Percentiles rank a stretch among this genome's conserved stretches.
phyloP scores from a whole-genome alignment of 2,888 invertebrate genomes.

The Acrocera orbiculus region DNA sequence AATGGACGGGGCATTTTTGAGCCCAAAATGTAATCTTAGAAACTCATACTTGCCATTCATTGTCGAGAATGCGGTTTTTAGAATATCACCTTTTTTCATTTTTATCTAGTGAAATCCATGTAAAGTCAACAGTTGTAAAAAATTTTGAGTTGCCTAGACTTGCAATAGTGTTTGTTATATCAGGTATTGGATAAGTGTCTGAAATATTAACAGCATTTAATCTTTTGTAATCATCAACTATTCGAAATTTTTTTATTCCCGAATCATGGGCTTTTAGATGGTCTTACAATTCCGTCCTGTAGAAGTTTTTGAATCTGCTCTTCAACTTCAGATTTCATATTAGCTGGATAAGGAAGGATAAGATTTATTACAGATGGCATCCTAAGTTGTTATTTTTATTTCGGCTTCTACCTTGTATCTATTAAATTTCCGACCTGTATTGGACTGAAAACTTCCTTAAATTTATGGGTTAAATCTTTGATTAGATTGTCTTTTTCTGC shows the following conservation, averaged over 20 bases:
- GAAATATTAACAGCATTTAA: conserved; percentile 12
- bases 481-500: neutral
- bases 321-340: conserved; percentile 20
- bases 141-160: conserved; percentile 13
- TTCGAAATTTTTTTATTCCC: conserved; percentile 12
- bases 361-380: conserved; percentile 19
- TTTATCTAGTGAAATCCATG: too few relatives aligned
- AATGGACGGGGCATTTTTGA: conserved; percentile 7
- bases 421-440: conserved; percentile 4
- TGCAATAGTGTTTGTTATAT: conserved; percentile 10
- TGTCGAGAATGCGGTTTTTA: conserved; percentile 13
- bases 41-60: conserved; percentile 8
- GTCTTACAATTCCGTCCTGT: conserved; percentile 17
- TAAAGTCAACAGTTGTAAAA: conserved; percentile 14
- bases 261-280: conserved; percentile 15
- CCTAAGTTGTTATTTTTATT: conserved; percentile 17
- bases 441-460: conserved; percentile 6
- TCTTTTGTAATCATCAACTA: conserved; percentile 13
- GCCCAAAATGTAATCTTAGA: conserved; percentile 2
- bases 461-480: neutral
- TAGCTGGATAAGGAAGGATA: conserved; percentile 23
- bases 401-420: conserved; percentile 16
- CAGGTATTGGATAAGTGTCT: conserved; percentile 6
- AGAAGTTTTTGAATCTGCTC: conserved; percentile 19
- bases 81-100: conserved; percentile 11